A percentile compares a stretch with the other conserved stretches of the same genome.
These are phyloP conservation scores for Mesochorus sp. DNA, from an alignment of 2,888 invertebrate species.

Conservation along the genomic window DNA sequence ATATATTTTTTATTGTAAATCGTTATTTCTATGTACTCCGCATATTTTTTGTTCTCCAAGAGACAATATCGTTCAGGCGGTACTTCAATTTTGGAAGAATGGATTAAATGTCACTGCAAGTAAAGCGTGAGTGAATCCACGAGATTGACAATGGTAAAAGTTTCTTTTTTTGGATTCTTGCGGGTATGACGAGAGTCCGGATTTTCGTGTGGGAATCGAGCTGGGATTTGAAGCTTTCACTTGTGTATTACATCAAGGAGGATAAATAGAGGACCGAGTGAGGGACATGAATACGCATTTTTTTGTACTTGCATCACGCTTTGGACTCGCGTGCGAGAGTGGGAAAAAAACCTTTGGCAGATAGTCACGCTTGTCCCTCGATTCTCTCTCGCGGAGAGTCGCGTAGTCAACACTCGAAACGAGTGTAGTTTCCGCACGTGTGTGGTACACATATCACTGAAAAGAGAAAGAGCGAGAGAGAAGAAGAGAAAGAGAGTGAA, in stretches of 20 bases:
- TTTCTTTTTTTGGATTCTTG: no score
- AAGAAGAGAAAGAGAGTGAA: constrained; percentile 12
- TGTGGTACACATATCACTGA: constrained; percentile 6
- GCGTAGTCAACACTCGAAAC: neutral
- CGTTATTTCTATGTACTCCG: no score
- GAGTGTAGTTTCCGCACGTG: neutral
- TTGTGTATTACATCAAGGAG: neutral
- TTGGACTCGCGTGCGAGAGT: constrained; percentile 8
- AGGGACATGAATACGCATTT: constrained; percentile 15
- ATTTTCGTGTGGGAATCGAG: neutral
- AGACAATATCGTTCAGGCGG: neutral
- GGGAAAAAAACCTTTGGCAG: constrained; percentile 3
- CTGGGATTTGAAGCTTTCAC: neutral
- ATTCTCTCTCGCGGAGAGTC: constrained; percentile 6
- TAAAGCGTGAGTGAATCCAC: no score
- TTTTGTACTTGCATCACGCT: constrained; percentile 9
- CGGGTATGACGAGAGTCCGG: no score
- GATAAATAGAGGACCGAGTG: neutral
- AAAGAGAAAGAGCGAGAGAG: neutral
- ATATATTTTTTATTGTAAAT: no score
- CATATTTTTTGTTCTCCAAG: neutral
- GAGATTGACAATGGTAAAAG: neutral
- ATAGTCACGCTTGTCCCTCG: neutral
- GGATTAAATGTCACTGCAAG: neutral
- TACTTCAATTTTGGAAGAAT: neutral